A percentile compares a stretch with the other conserved stretches of the same genome.
These are phyloP conservation scores for Cyanoliseus patagonus DNA, from an alignment of 2,113 vertebrate species.

Conservation along the genomic window DNA sequence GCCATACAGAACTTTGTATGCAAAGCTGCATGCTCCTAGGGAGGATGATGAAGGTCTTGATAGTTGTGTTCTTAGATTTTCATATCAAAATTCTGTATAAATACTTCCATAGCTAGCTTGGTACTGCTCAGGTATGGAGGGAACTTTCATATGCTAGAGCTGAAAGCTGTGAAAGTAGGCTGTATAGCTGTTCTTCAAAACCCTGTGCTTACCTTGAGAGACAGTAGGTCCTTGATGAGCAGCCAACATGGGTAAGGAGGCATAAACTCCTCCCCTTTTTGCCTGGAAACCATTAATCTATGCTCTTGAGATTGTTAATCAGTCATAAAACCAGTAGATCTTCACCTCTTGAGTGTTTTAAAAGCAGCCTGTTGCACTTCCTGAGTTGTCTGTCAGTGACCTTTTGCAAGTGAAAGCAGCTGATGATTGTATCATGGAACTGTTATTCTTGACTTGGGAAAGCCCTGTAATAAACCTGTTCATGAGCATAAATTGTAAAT, in stretches of 20 bases:
- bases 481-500: neutral
- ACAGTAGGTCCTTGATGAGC: neutral
- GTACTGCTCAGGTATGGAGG: neutral
- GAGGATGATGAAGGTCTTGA: neutral
- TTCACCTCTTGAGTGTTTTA: conserved; percentile 50
- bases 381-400: conserved; percentile 10
- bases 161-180: neutral
- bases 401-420: conserved; percentile 32
- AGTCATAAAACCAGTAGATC: conserved; percentile 17
- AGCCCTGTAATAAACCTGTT: neutral
- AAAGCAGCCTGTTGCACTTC: conserved; percentile 27
- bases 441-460: neutral
- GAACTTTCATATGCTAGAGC: neutral
- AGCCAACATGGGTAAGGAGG: neutral
- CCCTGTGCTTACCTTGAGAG: neutral
- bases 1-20: neutral
- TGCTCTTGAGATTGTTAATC: conserved; percentile 33
- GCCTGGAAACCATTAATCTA: conserved; percentile 32
- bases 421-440: neutral
- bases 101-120: neutral
- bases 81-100: neutral
- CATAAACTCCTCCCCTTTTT: conserved; percentile 43
- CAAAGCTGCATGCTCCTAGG: neutral
- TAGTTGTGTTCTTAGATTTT: neutral
- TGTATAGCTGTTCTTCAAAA: neutral